These are phyloP conservation scores for Macaria liturata DNA, from an alignment of 2,888 invertebrate species.

Conservation along the genomic window DNA sequence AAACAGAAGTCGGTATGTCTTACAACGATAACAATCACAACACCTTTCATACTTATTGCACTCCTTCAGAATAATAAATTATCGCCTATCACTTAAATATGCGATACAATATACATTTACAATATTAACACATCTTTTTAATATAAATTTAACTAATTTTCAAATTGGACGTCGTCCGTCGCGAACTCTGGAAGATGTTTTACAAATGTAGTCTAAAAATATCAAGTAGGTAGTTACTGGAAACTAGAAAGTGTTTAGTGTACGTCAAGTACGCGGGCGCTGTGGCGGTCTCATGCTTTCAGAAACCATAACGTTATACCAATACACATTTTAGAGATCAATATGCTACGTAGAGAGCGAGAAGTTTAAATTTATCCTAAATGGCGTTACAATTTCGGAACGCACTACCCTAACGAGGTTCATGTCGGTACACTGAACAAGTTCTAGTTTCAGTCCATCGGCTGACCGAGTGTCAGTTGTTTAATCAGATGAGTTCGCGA, in stretches of 20 bases:
- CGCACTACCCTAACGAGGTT: slow-evolving; percentile 24
- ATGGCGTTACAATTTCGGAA: slow-evolving; percentile 24
- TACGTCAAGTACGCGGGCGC: slow-evolving; percentile 42
- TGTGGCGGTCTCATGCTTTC: slow-evolving; percentile 12
- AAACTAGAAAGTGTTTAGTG: slow-evolving; percentile 61
- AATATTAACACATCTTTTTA: slow-evolving; percentile 80
- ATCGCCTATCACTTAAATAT: slow-evolving; percentile 71
- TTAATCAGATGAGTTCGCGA: slow-evolving; percentile 6
- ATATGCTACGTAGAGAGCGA: slow-evolving; percentile 33
- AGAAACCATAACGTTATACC: slow-evolving; percentile 26
- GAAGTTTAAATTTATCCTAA: slow-evolving; percentile 34
- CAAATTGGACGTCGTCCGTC: slow-evolving; percentile 64
- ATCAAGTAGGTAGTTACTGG: slow-evolving; percentile 40
- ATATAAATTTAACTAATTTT: slow-evolving; percentile 80
- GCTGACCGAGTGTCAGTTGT: slow-evolving; percentile 4
- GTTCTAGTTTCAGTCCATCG: slow-evolving; percentile 53
- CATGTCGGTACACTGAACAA: slow-evolving; percentile 48
- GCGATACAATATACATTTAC: slow-evolving; percentile 79
- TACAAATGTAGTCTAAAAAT: slow-evolving; percentile 53
- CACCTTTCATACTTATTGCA: slow-evolving; percentile 81
- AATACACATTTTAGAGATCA: slow-evolving; percentile 35
- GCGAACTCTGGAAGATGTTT: slow-evolving; percentile 47
- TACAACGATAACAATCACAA: slow-evolving; percentile 77
- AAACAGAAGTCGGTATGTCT: slow-evolving; percentile 59
- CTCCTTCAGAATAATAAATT: slow-evolving; percentile 79